Conservation (phyloP, 2,113 vertebrate genomes). For the Epinephelus moara region DNA sequence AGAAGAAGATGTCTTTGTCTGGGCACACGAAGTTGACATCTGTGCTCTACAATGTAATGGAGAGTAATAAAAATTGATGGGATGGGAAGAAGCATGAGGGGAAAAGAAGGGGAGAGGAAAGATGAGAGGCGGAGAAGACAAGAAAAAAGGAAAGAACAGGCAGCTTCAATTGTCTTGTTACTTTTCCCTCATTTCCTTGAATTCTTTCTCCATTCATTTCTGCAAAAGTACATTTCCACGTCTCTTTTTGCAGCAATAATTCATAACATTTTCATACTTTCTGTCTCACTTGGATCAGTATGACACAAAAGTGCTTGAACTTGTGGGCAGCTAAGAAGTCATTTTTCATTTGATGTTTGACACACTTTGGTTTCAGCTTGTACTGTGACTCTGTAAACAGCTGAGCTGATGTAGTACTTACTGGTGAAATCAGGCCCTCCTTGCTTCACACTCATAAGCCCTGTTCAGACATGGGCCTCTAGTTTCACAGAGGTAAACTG, state of each 20-base stretch:
- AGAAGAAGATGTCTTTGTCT: constrained; percentile 4
- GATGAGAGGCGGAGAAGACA: neutral
- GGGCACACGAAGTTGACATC: constrained; percentile 8
- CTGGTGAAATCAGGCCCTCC: neutral
- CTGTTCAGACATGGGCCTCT: neutral
- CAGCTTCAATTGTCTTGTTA: neutral
- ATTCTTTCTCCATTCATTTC: neutral
- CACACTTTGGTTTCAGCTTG: neutral
- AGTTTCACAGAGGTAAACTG: neutral
- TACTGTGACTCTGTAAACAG: neutral
- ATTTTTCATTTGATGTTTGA: neutral
- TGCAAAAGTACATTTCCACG: neutral
- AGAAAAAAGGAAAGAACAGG: too few species aligned
- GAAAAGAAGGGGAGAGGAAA: neutral
- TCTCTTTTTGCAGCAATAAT: too few species aligned
- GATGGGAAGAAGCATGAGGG: neutral
- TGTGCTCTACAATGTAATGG: constrained; percentile 20
- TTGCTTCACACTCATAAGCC: neutral
- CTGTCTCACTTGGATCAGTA: neutral
- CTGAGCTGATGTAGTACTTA: neutral
- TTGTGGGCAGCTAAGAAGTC: neutral
- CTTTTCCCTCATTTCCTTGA: neutral
- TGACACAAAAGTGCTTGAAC: neutral
- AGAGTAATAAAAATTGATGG: constrained; percentile 26
- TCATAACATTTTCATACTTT: neutral